phyloP scores from a whole-genome alignment of 2,888 invertebrate genomes.

The Heliconius charithonia region DNA sequence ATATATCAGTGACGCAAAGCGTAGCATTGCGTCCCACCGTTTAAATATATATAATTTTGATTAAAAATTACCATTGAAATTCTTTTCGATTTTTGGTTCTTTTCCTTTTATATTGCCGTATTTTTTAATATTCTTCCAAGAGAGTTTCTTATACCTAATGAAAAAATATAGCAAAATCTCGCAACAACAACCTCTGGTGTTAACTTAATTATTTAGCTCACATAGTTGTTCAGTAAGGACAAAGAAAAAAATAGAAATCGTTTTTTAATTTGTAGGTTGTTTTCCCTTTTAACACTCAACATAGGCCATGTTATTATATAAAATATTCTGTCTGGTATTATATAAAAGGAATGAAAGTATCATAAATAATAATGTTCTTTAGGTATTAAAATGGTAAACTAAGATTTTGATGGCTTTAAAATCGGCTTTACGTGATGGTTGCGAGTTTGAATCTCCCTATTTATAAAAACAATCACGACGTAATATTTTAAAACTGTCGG shows the following conservation, averaged over 20 bases:
- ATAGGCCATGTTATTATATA: not conserved
- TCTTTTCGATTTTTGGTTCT: too few relatives aligned
- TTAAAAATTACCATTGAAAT: too few relatives aligned
- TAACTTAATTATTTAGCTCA: not conserved
- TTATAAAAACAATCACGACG: too few relatives aligned
- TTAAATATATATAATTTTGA: not conserved
- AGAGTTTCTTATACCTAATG: not conserved
- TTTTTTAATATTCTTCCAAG: not conserved
- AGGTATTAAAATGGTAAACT: not conserved
- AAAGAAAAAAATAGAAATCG: conserved; percentile 17
- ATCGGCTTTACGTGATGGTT: too few relatives aligned
- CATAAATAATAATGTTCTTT: not conserved
- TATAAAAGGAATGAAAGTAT: not conserved
- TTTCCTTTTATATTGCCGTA: too few relatives aligned
- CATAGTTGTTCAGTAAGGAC: conserved; percentile 7
- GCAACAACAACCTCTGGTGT: not conserved
- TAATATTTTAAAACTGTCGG: too few relatives aligned
- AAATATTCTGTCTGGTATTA: too few relatives aligned
- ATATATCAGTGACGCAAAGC: not conserved
- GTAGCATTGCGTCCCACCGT: too few relatives aligned
- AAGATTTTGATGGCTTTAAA: not conserved
- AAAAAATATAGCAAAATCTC: not conserved
- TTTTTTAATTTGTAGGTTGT: not conserved
- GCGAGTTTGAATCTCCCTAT: too few relatives aligned
- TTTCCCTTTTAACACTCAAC: not conserved